Evolutionary conservation across 2,797 vertebrate species (phyloP).

Genomic region (Corythornis leucogaster): DNA sequence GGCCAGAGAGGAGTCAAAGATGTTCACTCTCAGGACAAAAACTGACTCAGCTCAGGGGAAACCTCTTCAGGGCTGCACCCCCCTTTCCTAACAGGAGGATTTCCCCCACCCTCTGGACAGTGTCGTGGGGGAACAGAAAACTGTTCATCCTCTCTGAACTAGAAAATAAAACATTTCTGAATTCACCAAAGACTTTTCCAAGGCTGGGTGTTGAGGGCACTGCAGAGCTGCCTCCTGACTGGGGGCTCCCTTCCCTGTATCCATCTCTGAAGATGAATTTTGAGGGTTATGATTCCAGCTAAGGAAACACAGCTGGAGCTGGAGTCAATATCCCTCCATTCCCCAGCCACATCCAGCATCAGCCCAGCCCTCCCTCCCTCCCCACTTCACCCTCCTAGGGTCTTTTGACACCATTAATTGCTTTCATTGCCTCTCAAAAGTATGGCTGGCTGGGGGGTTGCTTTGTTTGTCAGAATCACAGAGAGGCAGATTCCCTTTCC

Average conservation of each 20-base stretch:
- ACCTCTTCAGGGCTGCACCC: not conserved
- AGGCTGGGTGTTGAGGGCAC: not conserved
- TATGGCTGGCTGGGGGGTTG: not conserved
- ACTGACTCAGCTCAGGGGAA: not conserved
- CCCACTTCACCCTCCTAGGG: not conserved
- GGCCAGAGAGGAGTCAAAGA: not conserved
- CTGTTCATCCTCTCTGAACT: not conserved
- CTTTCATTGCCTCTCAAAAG: not conserved
- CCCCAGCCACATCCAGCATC: not conserved
- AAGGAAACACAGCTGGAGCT: not conserved
- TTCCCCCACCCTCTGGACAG: not conserved
- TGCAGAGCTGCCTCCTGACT: not conserved
- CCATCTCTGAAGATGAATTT: not conserved
- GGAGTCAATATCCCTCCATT: not conserved
- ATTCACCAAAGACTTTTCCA: not conserved
- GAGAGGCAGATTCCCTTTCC: not conserved
- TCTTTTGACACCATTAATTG: constrained; percentile 15
- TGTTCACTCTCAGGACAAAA: not conserved
- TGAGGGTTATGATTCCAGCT: not conserved
- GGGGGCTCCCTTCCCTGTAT: not conserved
- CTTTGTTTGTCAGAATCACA: not conserved
- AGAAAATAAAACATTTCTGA: not conserved
- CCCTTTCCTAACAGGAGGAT: not conserved
- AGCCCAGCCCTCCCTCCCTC: not conserved
- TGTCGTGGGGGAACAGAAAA: accelerated